Conservation (phyloP, 2,888 invertebrate genomes). For the Sthenelais limicola region DNA sequence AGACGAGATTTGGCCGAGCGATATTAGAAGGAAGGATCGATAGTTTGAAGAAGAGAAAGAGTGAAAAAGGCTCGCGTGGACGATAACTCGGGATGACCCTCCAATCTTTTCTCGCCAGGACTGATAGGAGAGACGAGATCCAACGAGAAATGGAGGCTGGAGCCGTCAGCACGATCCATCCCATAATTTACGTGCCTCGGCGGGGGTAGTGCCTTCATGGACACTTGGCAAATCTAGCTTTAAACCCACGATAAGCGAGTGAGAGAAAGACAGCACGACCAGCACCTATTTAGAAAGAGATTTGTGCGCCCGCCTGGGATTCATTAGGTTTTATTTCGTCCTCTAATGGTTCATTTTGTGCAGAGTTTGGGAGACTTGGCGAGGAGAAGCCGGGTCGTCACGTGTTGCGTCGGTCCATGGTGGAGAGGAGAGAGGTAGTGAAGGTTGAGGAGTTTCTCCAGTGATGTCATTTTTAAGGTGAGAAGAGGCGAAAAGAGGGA, state of each 20-base stretch:
- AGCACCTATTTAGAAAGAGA: slow-evolving; percentile 36
- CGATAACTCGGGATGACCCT: too few relatives aligned
- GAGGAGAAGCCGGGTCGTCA: slow-evolving; percentile 19
- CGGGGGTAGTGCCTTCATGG: slow-evolving; percentile 2
- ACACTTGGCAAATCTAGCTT: slow-evolving; percentile 34
- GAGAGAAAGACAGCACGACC: slow-evolving; percentile 12
- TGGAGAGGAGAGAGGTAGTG: too few relatives aligned
- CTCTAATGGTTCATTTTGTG: slow-evolving; percentile 41
- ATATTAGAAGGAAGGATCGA: too few relatives aligned
- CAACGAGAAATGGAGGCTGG: not conserved
- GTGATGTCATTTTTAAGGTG: too few relatives aligned
- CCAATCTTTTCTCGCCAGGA: too few relatives aligned
- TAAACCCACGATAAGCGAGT: slow-evolving; percentile 30
- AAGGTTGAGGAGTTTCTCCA: too few relatives aligned
- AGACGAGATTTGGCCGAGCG: too few relatives aligned
- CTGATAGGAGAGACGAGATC: too few relatives aligned
- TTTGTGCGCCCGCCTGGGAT: slow-evolving; percentile 38
- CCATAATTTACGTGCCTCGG: slow-evolving; percentile 24
- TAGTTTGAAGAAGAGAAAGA: too few relatives aligned
- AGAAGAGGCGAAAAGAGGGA: too few relatives aligned
- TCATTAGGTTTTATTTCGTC: slow-evolving; percentile 40
- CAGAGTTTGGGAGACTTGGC: slow-evolving; percentile 35
- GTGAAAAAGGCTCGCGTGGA: too few relatives aligned
- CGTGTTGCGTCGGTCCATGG: slow-evolving; percentile 19
- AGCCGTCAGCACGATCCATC: not conserved